phyloP scores from a whole-genome alignment of 2,888 invertebrate genomes.

The Hedychridium roseum region DNA sequence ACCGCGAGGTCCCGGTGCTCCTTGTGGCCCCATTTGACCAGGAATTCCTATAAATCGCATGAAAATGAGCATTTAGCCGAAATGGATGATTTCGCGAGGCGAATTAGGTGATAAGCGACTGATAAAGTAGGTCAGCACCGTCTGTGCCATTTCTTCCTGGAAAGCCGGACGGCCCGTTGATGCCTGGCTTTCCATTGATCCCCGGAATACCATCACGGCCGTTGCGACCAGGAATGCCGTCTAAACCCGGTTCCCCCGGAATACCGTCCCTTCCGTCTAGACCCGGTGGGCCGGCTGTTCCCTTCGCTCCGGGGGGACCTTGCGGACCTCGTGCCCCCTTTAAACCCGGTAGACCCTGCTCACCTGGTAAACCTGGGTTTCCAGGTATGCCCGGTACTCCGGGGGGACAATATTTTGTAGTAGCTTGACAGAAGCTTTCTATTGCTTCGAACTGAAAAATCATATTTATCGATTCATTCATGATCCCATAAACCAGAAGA shows the following conservation, averaged over 20 bases:
- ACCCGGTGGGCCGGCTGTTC: constrained; percentile 74
- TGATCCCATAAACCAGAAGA: constrained; percentile 1
- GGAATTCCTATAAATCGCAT: constrained; percentile 68
- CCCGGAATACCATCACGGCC: constrained; percentile 81
- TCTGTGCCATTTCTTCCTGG: constrained; percentile 77
- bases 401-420: constrained; percentile 81
- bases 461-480: too few species aligned
- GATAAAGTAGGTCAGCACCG: constrained; percentile 62
- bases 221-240: constrained; percentile 85
- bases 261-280: constrained; percentile 89
- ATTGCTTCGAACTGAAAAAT: constrained; percentile 78
- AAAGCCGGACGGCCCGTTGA: constrained; percentile 74
- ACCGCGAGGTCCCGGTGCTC: constrained; percentile 73
- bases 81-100: constrained; percentile 1
- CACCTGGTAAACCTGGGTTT: constrained; percentile 69
- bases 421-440: constrained; percentile 84
- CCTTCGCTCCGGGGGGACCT: constrained; percentile 72
- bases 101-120: background rate
- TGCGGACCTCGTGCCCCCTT: constrained; percentile 75
- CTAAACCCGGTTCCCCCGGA: constrained; percentile 89
- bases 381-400: constrained; percentile 72
- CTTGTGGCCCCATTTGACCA: constrained; percentile 74
- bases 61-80: constrained; percentile 14
- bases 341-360: constrained; percentile 73
- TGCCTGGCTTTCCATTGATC: constrained; percentile 77